Conservation (phyloP, 2,797 vertebrate species). For the Poecilia gillii region DNA sequence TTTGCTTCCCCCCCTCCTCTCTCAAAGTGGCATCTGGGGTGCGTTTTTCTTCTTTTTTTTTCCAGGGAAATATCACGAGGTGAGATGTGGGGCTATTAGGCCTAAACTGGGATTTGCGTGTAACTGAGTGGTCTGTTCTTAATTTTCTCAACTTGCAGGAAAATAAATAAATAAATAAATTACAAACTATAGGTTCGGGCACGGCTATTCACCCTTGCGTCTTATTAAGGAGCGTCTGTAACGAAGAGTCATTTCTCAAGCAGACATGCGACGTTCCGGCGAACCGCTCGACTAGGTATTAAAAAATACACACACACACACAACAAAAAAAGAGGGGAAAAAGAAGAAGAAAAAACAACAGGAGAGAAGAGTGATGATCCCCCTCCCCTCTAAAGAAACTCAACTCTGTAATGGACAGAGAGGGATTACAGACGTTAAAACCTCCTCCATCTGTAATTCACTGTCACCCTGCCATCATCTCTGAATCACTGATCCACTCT, state of each 20-base stretch:
- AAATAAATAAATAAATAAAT: slow-evolving; percentile 10
- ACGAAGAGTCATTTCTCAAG: slow-evolving; percentile 64
- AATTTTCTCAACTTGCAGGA: slow-evolving; percentile 53
- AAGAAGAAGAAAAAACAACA: slow-evolving; percentile 63
- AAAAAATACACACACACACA: slow-evolving; percentile 20
- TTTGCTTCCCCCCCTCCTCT: slow-evolving; percentile 24
- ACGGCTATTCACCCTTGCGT: slow-evolving; percentile 41
- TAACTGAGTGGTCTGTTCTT: slow-evolving; percentile 57
- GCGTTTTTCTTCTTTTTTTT: slow-evolving; percentile 21
- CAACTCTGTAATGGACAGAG: slow-evolving; percentile 77
- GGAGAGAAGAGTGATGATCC: slow-evolving; percentile 79
- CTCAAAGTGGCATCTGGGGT: slow-evolving; percentile 64
- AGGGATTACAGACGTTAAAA: slow-evolving; percentile 81
- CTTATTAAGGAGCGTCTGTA: slow-evolving; percentile 60
- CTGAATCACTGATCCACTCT: slow-evolving; percentile 82
- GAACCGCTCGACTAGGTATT: slow-evolving; percentile 72
- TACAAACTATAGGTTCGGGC: slow-evolving; percentile 48
- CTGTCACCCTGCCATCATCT: slow-evolving; percentile 80
- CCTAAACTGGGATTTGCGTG: slow-evolving; percentile 59
- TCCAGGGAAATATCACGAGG: slow-evolving; percentile 73
- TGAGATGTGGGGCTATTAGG: slow-evolving; percentile 67
- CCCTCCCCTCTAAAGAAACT: slow-evolving; percentile 77
- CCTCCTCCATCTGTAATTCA: slow-evolving; percentile 82
- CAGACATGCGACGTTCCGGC: slow-evolving; percentile 74
- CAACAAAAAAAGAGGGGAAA: not conserved